Percentiles rank a stretch among this genome's conserved stretches.
Conservation (phyloP, 2,888 invertebrate species). For the Sthenelais limicola region DNA sequence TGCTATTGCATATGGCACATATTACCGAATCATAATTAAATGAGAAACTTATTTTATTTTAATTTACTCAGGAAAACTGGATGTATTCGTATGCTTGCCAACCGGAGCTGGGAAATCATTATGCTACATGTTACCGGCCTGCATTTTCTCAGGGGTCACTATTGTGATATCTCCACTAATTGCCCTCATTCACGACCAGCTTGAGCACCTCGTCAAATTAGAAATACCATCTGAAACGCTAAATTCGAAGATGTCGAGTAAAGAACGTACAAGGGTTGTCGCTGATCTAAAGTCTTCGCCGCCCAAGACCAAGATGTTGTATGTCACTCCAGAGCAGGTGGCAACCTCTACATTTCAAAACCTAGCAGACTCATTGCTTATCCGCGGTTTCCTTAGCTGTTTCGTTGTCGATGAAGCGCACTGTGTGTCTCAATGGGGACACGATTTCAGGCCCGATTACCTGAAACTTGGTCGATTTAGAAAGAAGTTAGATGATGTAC, state of each 20-base stretch:
- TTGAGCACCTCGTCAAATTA: slow-evolving; percentile 85
- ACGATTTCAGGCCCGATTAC: slow-evolving; percentile 95
- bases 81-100: slow-evolving; percentile 98
- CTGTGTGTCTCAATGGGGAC: slow-evolving; percentile 96
- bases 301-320: slow-evolving; percentile 88
- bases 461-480: slow-evolving; percentile 82
- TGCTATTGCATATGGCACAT: too few species aligned
- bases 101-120: slow-evolving; percentile 97
- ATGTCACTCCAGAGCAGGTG: slow-evolving; percentile 97
- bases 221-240: slow-evolving; percentile 89
- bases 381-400: slow-evolving; percentile 86
- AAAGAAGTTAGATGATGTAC: slow-evolving; percentile 77
- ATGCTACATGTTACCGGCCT: slow-evolving; percentile 96
- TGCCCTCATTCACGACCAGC: slow-evolving; percentile 95
- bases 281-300: slow-evolving; percentile 81
- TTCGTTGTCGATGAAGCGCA: slow-evolving; percentile 92
- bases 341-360: slow-evolving; percentile 77
- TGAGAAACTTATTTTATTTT: too few species aligned
- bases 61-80: slow-evolving; percentile 76
- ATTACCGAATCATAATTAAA: too few species aligned
- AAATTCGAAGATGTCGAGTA: slow-evolving; percentile 89
- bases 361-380: slow-evolving; percentile 80
- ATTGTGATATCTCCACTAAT: slow-evolving; percentile 96
- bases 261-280: slow-evolving; percentile 82
- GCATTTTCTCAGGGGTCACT: slow-evolving; percentile 83